phyloP scores from a whole-genome alignment of 64 coral and sea anemone genomes.

The Montipora cactus region DNA sequence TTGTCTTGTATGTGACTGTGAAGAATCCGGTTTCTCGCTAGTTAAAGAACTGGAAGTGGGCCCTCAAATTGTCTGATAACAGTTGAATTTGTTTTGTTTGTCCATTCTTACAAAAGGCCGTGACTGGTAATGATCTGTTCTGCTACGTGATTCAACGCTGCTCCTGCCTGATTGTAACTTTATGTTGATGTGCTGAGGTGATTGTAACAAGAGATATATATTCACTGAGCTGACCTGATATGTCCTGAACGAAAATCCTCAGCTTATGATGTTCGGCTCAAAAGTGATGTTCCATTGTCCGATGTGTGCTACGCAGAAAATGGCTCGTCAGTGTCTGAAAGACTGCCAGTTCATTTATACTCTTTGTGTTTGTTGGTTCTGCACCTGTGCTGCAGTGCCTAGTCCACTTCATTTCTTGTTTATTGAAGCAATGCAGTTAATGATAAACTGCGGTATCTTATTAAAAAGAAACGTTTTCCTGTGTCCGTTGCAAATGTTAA shows the following conservation, averaged over 20 bases:
- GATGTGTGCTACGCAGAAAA: constrained; percentile 20
- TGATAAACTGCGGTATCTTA: neutral
- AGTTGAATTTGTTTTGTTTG: constrained; percentile 33
- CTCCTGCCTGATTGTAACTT: constrained; percentile 9
- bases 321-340: neutral
- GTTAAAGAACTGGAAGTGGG: neutral
- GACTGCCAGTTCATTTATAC: neutral
- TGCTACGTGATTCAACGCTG: constrained; percentile 28
- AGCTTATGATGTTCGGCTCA: constrained; percentile 44
- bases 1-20: too few species aligned
- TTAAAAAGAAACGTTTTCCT: constrained; percentile 49
- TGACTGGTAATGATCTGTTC: constrained; percentile 54
- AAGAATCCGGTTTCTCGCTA: neutral
- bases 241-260: constrained; percentile 23
- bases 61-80: neutral
- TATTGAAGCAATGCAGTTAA: neutral
- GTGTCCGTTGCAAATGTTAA: constrained; percentile 44
- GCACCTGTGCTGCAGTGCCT: too few species aligned
- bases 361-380: neutral
- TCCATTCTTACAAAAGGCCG: constrained; percentile 59
- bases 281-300: constrained; percentile 7
- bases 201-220: constrained; percentile 27
- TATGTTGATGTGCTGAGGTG: constrained; percentile 33
- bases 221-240: constrained; percentile 48
- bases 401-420: neutral